Conservation (phyloP, 2,113 vertebrate species). For the Cryptomyrus ogoouensis region DNA sequence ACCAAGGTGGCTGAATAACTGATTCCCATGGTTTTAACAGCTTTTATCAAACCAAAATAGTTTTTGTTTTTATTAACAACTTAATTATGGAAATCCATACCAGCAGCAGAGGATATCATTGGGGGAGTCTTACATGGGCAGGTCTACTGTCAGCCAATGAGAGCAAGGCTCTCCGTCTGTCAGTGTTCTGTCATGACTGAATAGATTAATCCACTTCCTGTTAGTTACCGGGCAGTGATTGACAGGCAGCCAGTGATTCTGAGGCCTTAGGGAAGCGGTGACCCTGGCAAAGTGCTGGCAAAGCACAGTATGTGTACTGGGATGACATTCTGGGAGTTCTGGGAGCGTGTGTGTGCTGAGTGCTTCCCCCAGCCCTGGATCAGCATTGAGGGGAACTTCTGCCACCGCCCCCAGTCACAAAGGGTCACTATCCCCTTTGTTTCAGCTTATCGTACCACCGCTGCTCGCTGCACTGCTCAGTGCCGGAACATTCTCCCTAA, state of each 20-base stretch:
- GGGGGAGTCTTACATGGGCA: background rate
- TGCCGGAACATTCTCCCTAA: background rate
- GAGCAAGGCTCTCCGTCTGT: background rate
- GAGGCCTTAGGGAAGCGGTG: background rate
- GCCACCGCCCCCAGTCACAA: constrained; percentile 32
- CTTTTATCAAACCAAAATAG: background rate
- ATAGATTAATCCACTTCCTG: background rate
- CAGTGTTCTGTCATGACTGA: background rate
- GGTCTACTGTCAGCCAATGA: background rate
- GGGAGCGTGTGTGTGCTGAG: background rate
- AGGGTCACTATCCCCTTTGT: constrained; percentile 41
- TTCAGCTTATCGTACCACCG: background rate
- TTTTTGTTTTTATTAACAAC: background rate
- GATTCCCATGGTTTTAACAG: background rate
- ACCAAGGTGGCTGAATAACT: background rate
- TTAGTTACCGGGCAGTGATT: background rate
- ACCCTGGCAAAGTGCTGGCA: background rate
- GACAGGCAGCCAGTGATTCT: background rate
- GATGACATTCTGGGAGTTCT: background rate
- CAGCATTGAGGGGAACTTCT: constrained; percentile 12
- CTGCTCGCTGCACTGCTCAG: background rate
- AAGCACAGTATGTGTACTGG: background rate
- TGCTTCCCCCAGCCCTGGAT: constrained; percentile 6
- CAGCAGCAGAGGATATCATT: background rate
- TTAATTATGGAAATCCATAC: background rate